A percentile compares a stretch with the other conserved stretches of the same genome.
Conservation (phyloP, 37 sponge, comb jelly and placozoan species). For the Petrosia ficiformis region DNA sequence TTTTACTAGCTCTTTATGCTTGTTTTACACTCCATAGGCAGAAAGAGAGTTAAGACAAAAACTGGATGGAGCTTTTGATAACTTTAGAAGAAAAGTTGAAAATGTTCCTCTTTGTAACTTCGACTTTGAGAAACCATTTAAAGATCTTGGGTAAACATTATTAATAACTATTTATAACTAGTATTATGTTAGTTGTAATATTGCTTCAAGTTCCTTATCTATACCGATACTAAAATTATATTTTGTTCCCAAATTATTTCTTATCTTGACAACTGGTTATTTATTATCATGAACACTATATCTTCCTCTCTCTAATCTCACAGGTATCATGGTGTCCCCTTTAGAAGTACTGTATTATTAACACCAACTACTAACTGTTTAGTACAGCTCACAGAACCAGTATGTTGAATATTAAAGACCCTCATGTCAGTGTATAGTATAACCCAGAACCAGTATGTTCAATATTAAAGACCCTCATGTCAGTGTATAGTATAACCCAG, state of each 20-base stretch:
- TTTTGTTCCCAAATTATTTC: neutral
- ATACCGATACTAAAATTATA: no score
- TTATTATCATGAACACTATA: no score
- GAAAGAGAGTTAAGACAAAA: conserved; percentile 91
- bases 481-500: no score
- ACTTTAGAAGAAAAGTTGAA: conserved; percentile 84
- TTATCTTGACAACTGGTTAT: neutral
- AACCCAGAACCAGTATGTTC: no score
- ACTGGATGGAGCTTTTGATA: conserved; percentile 92
- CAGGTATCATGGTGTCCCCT: conserved; percentile 94
- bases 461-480: no score
- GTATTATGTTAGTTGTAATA: no score
- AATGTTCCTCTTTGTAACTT: conserved; percentile 64
- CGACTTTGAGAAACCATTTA: conserved; percentile 90
- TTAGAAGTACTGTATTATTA: conserved; percentile 83
- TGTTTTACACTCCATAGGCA: conserved; percentile 41
- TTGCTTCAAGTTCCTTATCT: no score
- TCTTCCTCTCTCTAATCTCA: neutral
- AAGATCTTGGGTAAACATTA: conserved; percentile 77
- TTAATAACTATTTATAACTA: neutral
- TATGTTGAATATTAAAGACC: no score
- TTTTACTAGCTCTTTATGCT: neutral
- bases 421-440: no score
- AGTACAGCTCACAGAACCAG: conserved; percentile 83
- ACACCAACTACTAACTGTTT: conserved; percentile 97